Percentiles rank a stretch among this genome's conserved stretches.
phyloP scores from a whole-genome alignment of 2,113 vertebrate species.

The cattle (Bos taurus) region ARS-UCD2.0 NC_037357.1:122115501-122116000 shows the following conservation, averaged over 20 bases:
- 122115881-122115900: not conserved
- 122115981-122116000: rapidly evolving
- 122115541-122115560: not conserved
- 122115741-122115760: not conserved
- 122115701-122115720: not conserved
- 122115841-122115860: not conserved
- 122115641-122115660: not conserved
- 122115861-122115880: not conserved
- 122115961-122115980: not conserved
- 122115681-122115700: not conserved
- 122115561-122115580: not conserved
- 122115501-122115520: not conserved
- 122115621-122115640: not conserved
- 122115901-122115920: not conserved
- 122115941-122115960: not conserved
- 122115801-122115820: not conserved
- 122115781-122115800: not conserved
- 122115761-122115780: not conserved
- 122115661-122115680: not conserved
- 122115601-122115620: not conserved
- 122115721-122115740: not conserved
- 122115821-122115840: not conserved
- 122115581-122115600: not conserved
- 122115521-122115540: not conserved
- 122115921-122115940: not conserved